Evolutionary conservation across 2,888 invertebrate genomes (phyloP), one percentile per base, ranked within the genome.

Genomic region (Ommatoiulus sabulosus): DNA sequence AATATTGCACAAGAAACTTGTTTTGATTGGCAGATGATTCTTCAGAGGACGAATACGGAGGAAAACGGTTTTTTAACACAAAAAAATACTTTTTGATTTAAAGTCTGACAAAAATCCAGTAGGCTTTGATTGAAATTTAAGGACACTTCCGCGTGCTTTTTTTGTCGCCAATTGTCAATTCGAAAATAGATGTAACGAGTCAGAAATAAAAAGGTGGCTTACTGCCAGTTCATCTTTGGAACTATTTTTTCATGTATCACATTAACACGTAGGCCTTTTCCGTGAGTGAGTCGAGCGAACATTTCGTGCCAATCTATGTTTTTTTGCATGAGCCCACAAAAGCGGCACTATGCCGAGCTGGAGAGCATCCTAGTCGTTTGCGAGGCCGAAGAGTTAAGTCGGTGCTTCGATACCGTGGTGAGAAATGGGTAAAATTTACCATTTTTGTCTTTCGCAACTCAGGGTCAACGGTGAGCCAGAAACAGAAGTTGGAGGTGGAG

Each of bases 391-490:
- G 15, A 57, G 57, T 57, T 84, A 24, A 80, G 80, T 35, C 17
- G 80, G 20, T 8, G 80, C 8, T 80, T 7, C 35, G 80, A 80
- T 24, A 80, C 80, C 35, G 2, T 35, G 35, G 35, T 35, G 35
- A 35, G 35, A 35, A 35, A 35, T 35, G 35, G 35, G 35, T 35
- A 35, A 35, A 35, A 35, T 80, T 20, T 5, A 12, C 44, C 24
- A 84, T 84, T 84, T 84, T 44, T 84, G 35, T 84, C 35, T 20
- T 84, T 84, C 20, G 10, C 35, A 35, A 35, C 80, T 80, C 20
- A 84, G 84, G 12, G 57, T 17, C 84, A 5, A 24, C 12, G 20
- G 84, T 15, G 44, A 43, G 44, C 84, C 84, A 84, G 12, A 84
- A 43, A 10, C 12, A 80, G 80, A 80, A 84, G 84, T 6, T 1